Conservation (phyloP, 1,140 invertebrate genomes). For the Anagrus nilaparvatae region DNA sequence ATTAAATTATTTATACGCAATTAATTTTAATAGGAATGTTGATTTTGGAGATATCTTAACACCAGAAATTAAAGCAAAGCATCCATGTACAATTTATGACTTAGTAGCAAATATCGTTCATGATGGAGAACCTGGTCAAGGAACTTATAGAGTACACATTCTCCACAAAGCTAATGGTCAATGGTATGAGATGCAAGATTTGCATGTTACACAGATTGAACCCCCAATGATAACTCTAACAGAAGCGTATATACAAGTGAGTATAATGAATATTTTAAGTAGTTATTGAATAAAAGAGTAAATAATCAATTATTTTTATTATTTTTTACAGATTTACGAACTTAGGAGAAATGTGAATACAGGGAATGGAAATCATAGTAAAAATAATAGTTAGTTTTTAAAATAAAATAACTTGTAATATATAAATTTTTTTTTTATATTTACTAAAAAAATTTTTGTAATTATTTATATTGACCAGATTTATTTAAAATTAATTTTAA, state of each 20-base stretch:
- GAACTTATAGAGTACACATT: slow-evolving; percentile 92
- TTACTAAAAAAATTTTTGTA: too few relatives aligned
- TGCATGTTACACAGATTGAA: slow-evolving; percentile 95
- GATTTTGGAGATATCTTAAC: slow-evolving; percentile 95
- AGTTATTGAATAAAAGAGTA: slow-evolving; percentile 1
- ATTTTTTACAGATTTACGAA: slow-evolving; percentile 34
- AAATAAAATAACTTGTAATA: too few relatives aligned
- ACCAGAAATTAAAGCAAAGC: slow-evolving; percentile 66
- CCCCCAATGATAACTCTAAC: slow-evolving; percentile 99
- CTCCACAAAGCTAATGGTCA: slow-evolving; percentile 84
- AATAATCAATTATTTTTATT: not conserved
- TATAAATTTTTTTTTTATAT: too few relatives aligned
- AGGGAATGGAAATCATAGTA: slow-evolving; percentile 27
- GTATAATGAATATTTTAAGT: slow-evolving; percentile 6
- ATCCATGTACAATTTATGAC: slow-evolving; percentile 85
- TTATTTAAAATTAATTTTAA: too few relatives aligned
- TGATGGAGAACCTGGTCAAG: slow-evolving; percentile 89
- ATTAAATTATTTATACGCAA: too few relatives aligned
- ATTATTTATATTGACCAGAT: too few relatives aligned
- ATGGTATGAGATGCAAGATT: slow-evolving; percentile 95
- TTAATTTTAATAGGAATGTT: slow-evolving; percentile 65
- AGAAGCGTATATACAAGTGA: slow-evolving; percentile 91
- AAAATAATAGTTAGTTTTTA: too few relatives aligned
- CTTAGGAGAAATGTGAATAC: slow-evolving; percentile 23
- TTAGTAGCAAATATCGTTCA: slow-evolving; percentile 97